A percentile compares a stretch with the other conserved stretches of the same genome.
Evolutionary conservation across 2,797 vertebrate species (phyloP).

Genomic region (Emydoidea blandingii): DNA sequence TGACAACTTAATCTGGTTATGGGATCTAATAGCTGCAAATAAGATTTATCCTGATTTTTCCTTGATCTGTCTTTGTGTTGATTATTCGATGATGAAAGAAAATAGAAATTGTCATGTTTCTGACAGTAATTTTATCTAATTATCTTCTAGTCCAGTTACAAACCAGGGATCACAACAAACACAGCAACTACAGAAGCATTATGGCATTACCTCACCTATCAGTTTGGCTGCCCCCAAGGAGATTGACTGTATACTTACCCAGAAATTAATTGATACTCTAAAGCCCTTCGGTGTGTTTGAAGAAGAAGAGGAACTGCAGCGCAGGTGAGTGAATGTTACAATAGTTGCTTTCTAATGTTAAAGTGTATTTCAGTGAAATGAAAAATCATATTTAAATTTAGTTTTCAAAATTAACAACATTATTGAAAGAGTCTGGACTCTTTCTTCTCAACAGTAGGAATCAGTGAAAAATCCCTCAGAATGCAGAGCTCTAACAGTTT

Average conservation of each 20-base stretch:
- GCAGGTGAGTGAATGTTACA: conserved; percentile 80
- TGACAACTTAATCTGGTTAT: not conserved
- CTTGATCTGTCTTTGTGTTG: not conserved
- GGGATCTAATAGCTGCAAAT: not conserved
- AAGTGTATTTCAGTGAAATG: not conserved
- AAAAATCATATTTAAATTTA: not conserved
- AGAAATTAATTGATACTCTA: conserved; percentile 87
- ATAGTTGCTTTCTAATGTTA: not conserved
- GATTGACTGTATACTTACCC: conserved; percentile 86
- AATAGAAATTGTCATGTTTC: conserved; percentile 29
- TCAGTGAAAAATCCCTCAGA: not conserved
- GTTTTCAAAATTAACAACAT: not conserved
- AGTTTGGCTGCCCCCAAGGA: conserved; percentile 89
- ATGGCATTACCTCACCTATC: conserved; percentile 93
- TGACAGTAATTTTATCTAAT: conserved; percentile 73
- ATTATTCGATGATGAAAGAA: conserved; percentile 59
- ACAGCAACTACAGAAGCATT: conserved; percentile 85
- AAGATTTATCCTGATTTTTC: not conserved
- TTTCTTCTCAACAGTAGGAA: not conserved
- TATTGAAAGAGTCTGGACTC: not conserved
- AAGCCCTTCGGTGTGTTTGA: conserved; percentile 90
- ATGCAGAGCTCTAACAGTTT: not conserved
- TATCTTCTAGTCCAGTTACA: conserved; percentile 84
- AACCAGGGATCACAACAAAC: conserved; percentile 83
- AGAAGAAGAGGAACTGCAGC: conserved; percentile 89